phyloP scores from a whole-genome alignment of 2,113 vertebrate genomes.

The Plecotus auritus region DNA sequence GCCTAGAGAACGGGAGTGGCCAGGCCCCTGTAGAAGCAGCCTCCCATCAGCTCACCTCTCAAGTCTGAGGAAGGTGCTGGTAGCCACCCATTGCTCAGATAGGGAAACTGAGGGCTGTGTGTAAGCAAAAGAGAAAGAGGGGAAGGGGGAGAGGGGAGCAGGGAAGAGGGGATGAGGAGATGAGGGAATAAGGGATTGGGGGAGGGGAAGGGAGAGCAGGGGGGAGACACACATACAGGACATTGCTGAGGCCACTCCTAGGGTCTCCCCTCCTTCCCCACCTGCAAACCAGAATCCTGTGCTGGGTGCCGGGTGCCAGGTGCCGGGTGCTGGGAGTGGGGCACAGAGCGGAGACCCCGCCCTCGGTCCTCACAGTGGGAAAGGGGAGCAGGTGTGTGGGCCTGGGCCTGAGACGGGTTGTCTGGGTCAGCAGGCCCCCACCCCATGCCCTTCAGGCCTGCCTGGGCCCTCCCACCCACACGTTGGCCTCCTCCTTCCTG shows the following conservation, averaged over 20 bases:
- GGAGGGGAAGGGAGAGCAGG: background rate
- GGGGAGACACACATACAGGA: no score
- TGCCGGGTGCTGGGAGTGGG: no score
- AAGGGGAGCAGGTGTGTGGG: no score
- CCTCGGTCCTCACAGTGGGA: background rate
- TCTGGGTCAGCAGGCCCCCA: no score
- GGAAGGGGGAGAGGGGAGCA: no score
- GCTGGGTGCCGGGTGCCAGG: background rate
- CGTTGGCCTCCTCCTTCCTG: background rate
- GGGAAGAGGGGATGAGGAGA: rapidly evolving
- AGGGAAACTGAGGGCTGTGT: background rate
- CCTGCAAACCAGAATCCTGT: no score
- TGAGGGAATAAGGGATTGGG: background rate
- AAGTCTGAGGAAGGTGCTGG: background rate
- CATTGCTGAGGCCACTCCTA: background rate
- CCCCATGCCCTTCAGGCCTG: background rate
- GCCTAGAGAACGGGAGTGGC: background rate
- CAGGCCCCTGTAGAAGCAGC: background rate
- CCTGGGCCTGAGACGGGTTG: background rate
- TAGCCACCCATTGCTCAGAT: background rate
- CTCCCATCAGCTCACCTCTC: background rate
- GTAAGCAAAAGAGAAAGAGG: background rate
- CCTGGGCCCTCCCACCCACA: no score
- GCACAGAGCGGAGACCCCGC: background rate
- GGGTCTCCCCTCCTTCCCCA: background rate